Evolutionary conservation across 1,140 invertebrate species (phyloP).

Genomic region (Trichogramma pretiosum): DNA sequence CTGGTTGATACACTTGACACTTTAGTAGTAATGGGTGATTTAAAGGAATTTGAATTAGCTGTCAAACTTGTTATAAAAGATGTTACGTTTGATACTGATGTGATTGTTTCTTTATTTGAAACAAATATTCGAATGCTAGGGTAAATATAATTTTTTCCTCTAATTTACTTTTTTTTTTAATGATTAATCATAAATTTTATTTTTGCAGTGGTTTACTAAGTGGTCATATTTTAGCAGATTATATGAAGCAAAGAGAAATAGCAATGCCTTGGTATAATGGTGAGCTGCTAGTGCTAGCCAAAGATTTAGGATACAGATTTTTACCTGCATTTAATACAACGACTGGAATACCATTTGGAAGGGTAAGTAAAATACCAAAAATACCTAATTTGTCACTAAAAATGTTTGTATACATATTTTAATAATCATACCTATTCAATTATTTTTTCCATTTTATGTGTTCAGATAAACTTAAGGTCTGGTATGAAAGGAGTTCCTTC

Average conservation of each 20-base stretch:
- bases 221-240: slow-evolving; percentile 82
- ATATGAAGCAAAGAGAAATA: slow-evolving; percentile 66
- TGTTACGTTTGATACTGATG: slow-evolving; percentile 86
- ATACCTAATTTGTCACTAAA: slow-evolving; percentile 2
- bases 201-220: slow-evolving; percentile 75
- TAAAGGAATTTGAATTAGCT: slow-evolving; percentile 89
- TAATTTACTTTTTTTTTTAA: slow-evolving; percentile 11
- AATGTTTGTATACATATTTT: slow-evolving; percentile 5
- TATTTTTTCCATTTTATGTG: slow-evolving; percentile 2
- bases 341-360: slow-evolving; percentile 93
- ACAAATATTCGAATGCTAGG: slow-evolving; percentile 95
- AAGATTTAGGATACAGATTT: slow-evolving; percentile 84
- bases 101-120: slow-evolving; percentile 96
- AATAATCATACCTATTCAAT: too few relatives aligned
- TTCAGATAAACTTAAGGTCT: slow-evolving; percentile 80
- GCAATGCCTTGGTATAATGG: slow-evolving; percentile 85
- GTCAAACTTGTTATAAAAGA: slow-evolving; percentile 77
- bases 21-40: slow-evolving; percentile 82
- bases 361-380: slow-evolving; percentile 51
- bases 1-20: slow-evolving; percentile 92
- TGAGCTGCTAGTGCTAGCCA: slow-evolving; percentile 81
- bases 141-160: too few relatives aligned
- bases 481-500: slow-evolving; percentile 73
- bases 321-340: slow-evolving; percentile 95
- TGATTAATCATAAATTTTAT: slow-evolving; percentile 19